These are phyloP conservation scores for Cataglyphis cursor DNA, from an alignment of 2,888 invertebrate species.

Conservation along the genomic window DNA sequence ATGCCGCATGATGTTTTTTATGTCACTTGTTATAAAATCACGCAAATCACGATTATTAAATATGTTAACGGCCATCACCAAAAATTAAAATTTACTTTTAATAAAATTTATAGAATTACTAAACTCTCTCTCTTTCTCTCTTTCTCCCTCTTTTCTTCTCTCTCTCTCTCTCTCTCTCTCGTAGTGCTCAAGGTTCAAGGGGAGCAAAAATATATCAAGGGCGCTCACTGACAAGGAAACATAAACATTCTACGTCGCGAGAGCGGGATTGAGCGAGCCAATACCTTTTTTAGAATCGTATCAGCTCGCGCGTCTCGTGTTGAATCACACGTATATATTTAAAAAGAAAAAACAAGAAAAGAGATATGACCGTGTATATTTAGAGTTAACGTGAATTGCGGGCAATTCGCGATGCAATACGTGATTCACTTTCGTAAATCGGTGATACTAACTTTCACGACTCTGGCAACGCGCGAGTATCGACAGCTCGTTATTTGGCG, in stretches of 20 bases:
- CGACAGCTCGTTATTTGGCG: slow-evolving; percentile 1
- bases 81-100: neutral
- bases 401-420: neutral
- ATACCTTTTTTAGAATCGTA: slow-evolving; percentile 49
- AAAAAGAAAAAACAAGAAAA: slow-evolving; percentile 29
- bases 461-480: slow-evolving; percentile 4
- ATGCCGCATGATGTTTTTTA: neutral
- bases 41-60: neutral
- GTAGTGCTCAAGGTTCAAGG: slow-evolving; percentile 27
- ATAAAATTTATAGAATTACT: neutral
- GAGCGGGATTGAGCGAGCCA: slow-evolving; percentile 37
- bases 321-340: slow-evolving; percentile 49
- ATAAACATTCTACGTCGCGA: slow-evolving; percentile 14
- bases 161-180: neutral
- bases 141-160: neutral
- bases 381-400: slow-evolving; percentile 31
- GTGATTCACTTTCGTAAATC: slow-evolving; percentile 51
- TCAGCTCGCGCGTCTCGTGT: slow-evolving; percentile 1
- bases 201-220: slow-evolving; percentile 48
- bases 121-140: too few relatives aligned
- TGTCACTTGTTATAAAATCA: neutral
- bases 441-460: slow-evolving; percentile 21
- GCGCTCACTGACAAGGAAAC: slow-evolving; percentile 36
- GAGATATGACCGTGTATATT: slow-evolving; percentile 34
- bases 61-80: neutral